These are phyloP conservation scores for Arctopsyche grandis DNA, from an alignment of 1,140 invertebrate genomes.

Conservation along the genomic window DNA sequence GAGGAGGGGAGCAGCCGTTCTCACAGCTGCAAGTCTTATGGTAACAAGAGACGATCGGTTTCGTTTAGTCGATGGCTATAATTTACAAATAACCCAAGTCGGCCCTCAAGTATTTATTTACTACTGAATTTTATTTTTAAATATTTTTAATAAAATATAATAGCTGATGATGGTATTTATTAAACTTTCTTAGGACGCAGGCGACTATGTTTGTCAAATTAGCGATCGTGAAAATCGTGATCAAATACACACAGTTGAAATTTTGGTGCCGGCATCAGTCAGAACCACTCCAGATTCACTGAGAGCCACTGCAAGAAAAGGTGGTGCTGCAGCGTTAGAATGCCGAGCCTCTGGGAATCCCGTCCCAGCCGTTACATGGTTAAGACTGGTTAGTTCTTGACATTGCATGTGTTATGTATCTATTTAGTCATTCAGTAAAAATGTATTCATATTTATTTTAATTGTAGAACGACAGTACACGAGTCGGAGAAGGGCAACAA, in stretches of 20 bases:
- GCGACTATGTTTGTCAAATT: conserved; percentile 76
- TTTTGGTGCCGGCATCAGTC: conserved; percentile 71
- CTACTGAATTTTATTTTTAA: background rate
- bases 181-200: conserved; percentile 65
- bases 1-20: conserved; percentile 73
- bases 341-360: conserved; percentile 76
- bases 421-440: background rate
- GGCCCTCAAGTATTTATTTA: conserved; percentile 61
- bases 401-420: too few relatives aligned
- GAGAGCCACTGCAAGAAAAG: conserved; percentile 71
- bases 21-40: conserved; percentile 76
- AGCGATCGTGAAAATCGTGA: conserved; percentile 72
- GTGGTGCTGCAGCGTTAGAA: conserved; percentile 73
- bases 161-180: background rate
- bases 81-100: conserved; percentile 74
- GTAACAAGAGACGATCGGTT: conserved; percentile 74
- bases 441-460: conserved; percentile 1
- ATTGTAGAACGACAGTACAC: conserved; percentile 52
- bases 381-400: conserved; percentile 67
- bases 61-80: conserved; percentile 74
- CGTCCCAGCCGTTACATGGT: conserved; percentile 74
- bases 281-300: conserved; percentile 69
- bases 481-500: conserved; percentile 70
- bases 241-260: conserved; percentile 71
- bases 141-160: background rate